Evolutionary conservation across 2,888 invertebrate genomes (phyloP).

Genomic region (Macrophya alboannulata): DNA sequence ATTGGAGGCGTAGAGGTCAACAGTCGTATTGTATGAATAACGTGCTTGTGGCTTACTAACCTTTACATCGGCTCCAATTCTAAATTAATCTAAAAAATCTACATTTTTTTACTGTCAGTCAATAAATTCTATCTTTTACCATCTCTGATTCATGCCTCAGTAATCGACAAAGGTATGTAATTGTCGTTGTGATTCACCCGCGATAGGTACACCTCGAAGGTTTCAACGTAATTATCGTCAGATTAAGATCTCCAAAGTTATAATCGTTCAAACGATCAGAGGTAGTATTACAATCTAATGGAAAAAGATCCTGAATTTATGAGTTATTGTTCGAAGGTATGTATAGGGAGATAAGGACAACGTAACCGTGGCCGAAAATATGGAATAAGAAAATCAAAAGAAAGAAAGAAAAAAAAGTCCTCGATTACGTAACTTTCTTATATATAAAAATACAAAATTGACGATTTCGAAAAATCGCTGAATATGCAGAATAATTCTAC

Average conservation of each 20-base stretch:
- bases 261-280: not conserved
- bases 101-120: not conserved
- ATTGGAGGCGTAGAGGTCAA: constrained; percentile 9
- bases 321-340: not conserved
- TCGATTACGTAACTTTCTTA: not conserved
- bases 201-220: not conserved
- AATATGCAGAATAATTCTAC: not conserved
- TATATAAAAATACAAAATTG: not conserved
- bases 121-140: not conserved
- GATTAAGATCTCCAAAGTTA: constrained; percentile 13
- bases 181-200: constrained; percentile 30
- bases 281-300: not conserved
- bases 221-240: not conserved
- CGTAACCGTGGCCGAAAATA: not conserved
- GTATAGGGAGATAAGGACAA: not conserved
- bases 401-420: not conserved
- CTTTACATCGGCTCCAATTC: not conserved
- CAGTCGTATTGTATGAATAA: not conserved
- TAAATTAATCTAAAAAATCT: not conserved
- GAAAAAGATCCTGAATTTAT: not conserved
- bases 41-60: not conserved
- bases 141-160: not conserved
- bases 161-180: not conserved
- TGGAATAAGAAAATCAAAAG: not conserved
- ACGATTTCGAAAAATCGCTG: not conserved